Evolutionary conservation across 2,113 vertebrate genomes (phyloP).

Genomic region (Catharus minimus): DNA sequence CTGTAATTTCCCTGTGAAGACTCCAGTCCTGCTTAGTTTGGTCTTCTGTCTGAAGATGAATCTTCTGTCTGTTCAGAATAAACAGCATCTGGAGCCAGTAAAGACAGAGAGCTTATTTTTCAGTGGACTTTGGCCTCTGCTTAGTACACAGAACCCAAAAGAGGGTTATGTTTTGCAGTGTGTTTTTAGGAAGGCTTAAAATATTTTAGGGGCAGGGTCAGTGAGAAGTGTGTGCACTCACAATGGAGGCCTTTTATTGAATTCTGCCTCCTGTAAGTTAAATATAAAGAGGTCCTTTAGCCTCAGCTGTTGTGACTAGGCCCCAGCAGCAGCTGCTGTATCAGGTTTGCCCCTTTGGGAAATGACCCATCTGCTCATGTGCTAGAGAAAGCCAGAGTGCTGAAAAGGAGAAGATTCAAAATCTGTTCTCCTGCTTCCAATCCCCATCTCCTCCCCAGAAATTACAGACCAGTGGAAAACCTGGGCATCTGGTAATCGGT

Average conservation of each 20-base stretch:
- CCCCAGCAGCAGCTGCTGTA: slow-evolving; percentile 63
- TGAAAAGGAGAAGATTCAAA: slow-evolving; percentile 7
- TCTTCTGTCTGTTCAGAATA: not conserved
- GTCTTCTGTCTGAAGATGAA: not conserved
- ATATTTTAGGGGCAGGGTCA: slow-evolving; percentile 22
- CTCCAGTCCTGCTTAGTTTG: slow-evolving; percentile 2
- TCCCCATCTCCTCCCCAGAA: not conserved
- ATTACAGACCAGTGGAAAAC: slow-evolving; percentile 5
- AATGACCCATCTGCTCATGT: slow-evolving; percentile 67
- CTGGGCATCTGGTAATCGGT: not conserved
- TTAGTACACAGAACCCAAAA: slow-evolving; percentile 14
- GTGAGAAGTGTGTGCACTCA: not conserved
- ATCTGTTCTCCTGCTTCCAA: not conserved
- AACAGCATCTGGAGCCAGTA: slow-evolving; percentile 26
- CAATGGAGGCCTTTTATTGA: slow-evolving; percentile 65
- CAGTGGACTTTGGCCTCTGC: slow-evolving; percentile 23
- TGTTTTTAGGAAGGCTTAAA: slow-evolving; percentile 45
- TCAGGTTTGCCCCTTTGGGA: slow-evolving; percentile 48
- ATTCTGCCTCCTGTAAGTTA: slow-evolving; percentile 44
- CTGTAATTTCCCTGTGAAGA: slow-evolving; percentile 39
- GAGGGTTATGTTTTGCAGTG: slow-evolving; percentile 41
- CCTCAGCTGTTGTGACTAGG: slow-evolving; percentile 59
- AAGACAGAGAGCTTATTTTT: slow-evolving; percentile 56
- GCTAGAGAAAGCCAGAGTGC: slow-evolving; percentile 1
- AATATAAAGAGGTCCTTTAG: slow-evolving; percentile 57